These are phyloP conservation scores for Yponomeuta malinellus DNA, from an alignment of 2,888 invertebrate genomes.

Conservation along the genomic window DNA sequence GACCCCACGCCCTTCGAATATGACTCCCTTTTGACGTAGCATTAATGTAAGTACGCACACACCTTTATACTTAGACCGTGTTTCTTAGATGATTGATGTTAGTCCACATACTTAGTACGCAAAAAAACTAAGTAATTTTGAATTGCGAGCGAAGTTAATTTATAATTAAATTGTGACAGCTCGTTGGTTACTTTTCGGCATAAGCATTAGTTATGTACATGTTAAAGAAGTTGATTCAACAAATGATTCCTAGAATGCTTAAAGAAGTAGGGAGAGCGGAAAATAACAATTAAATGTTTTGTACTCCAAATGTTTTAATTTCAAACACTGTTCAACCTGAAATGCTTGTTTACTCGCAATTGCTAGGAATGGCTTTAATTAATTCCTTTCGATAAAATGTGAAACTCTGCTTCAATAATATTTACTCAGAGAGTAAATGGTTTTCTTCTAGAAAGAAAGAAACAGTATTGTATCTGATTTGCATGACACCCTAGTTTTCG, in stretches of 20 bases:
- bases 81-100: background rate
- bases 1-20: conserved; percentile 76
- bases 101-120: background rate
- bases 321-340: background rate
- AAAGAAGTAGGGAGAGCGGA: background rate
- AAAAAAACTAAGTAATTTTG: background rate
- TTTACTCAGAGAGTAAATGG: too few species aligned
- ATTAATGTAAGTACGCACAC: conserved; percentile 55
- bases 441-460: too few species aligned
- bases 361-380: background rate
- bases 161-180: background rate
- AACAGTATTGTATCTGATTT: background rate
- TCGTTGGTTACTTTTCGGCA: background rate
- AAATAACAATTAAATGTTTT: background rate
- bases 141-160: background rate
- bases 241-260: background rate
- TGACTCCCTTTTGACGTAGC: conserved; percentile 74
- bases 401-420: too few species aligned
- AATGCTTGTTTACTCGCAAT: background rate
- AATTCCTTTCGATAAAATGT: background rate
- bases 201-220: background rate
- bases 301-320: background rate
- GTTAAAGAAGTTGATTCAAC: background rate
- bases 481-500: background rate
- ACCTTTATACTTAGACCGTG: background rate